Evolutionary conservation across 2,888 invertebrate genomes (phyloP).

Genomic region (Eilema griseolum): DNA sequence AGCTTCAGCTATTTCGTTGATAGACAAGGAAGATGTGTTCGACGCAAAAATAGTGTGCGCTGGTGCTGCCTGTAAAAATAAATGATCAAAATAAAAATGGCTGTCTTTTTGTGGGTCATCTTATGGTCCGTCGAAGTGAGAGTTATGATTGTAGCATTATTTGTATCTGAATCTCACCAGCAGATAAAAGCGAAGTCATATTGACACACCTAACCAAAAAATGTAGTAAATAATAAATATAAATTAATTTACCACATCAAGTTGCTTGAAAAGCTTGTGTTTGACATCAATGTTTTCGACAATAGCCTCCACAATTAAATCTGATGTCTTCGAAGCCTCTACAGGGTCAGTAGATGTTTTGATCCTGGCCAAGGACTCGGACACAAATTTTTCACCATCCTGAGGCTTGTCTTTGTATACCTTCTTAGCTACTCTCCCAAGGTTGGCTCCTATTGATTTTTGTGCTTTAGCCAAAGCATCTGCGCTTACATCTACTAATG

Average conservation of each 20-base stretch:
- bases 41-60: constrained; percentile 93
- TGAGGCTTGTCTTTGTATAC: constrained; percentile 89
- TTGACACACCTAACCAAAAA: no score
- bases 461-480: constrained; percentile 91
- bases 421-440: constrained; percentile 93
- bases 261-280: constrained; percentile 91
- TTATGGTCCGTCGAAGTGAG: no score
- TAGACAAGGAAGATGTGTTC: constrained; percentile 95
- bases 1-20: constrained; percentile 92
- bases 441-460: constrained; percentile 89
- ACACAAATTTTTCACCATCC: constrained; percentile 89
- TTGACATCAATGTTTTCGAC: constrained; percentile 94
- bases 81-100: not conserved
- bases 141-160: no score
- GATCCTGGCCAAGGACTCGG: constrained; percentile 85
- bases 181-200: no score
- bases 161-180: no score
- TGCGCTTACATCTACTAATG: constrained; percentile 92
- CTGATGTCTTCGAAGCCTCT: constrained; percentile 88
- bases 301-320: constrained; percentile 95
- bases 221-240: no score
- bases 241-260: constrained; percentile 87
- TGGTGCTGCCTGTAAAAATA: constrained; percentile 87
- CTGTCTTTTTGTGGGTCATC: not conserved
- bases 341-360: constrained; percentile 88